A percentile compares a stretch with the other conserved stretches of the same genome.
Evolutionary conservation across 2,888 invertebrate genomes (phyloP).

Genomic region (Cyaniris semiargus): DNA sequence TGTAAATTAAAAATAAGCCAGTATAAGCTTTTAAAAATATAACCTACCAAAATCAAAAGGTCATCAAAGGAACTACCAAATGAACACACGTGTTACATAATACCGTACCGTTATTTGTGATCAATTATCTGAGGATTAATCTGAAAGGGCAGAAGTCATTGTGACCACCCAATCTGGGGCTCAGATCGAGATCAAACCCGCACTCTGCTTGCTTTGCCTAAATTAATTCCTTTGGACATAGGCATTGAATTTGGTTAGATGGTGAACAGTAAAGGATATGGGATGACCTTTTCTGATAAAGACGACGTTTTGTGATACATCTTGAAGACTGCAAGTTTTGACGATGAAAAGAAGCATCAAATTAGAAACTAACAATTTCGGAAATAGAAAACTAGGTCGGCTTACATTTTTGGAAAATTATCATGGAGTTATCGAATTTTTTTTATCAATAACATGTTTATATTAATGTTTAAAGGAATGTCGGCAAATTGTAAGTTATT

Average conservation of each 20-base stretch:
- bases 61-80: too few species aligned
- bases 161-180: not conserved
- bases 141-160: not conserved
- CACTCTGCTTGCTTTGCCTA: not conserved
- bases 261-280: not conserved
- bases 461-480: too few species aligned
- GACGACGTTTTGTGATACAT: not conserved
- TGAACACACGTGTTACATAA: not conserved
- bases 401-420: too few species aligned
- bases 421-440: too few species aligned
- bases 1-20: too few species aligned
- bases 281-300: not conserved
- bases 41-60: too few species aligned
- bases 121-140: conserved; percentile 9
- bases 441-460: too few species aligned
- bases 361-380: too few species aligned
- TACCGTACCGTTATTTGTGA: not conserved
- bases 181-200: not conserved
- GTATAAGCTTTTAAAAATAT: too few species aligned
- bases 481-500: too few species aligned
- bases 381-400: too few species aligned
- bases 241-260: not conserved
- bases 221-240: not conserved
- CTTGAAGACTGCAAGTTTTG: not conserved
- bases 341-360: not conserved